Evolutionary conservation across 2,797 vertebrate species (phyloP).

Genomic region (Paguma larvata): DNA sequence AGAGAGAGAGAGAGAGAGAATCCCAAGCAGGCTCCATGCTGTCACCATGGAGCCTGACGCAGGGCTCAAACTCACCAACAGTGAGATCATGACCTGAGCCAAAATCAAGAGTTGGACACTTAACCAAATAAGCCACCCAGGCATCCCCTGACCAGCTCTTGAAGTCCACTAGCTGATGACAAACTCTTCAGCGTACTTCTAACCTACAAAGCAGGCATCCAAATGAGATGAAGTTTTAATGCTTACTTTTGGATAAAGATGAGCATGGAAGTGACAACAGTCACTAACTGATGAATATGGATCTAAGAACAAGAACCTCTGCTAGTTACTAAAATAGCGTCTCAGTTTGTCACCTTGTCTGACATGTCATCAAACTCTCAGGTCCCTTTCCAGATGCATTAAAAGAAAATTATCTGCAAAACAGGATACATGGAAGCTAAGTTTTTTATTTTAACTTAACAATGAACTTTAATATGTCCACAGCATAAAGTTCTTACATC

Average conservation of each 20-base stretch:
- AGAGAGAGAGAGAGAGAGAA: too few relatives aligned
- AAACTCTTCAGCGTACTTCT: background rate
- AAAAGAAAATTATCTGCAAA: slow-evolving; percentile 20
- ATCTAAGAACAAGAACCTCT: background rate
- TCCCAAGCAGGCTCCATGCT: too few relatives aligned
- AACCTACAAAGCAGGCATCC: background rate
- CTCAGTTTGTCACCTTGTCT: background rate
- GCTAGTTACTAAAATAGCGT: background rate
- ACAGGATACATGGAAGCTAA: background rate
- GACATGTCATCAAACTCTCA: slow-evolving; percentile 22
- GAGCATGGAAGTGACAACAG: background rate
- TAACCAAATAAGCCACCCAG: too few relatives aligned
- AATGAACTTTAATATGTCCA: background rate
- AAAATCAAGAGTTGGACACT: too few relatives aligned
- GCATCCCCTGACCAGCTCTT: background rate
- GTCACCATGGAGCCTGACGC: too few relatives aligned
- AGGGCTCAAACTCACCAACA: too few relatives aligned
- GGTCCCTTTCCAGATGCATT: background rate
- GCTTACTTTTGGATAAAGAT: background rate
- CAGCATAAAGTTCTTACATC: slow-evolving; percentile 33
- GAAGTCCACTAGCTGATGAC: background rate
- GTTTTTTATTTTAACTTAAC: slow-evolving; percentile 24
- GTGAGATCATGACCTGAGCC: too few relatives aligned
- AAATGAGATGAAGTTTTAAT: background rate
- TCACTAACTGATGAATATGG: background rate